Evolutionary conservation across 2,888 invertebrate species (phyloP).

Genomic region (Zeuzera pyrina): DNA sequence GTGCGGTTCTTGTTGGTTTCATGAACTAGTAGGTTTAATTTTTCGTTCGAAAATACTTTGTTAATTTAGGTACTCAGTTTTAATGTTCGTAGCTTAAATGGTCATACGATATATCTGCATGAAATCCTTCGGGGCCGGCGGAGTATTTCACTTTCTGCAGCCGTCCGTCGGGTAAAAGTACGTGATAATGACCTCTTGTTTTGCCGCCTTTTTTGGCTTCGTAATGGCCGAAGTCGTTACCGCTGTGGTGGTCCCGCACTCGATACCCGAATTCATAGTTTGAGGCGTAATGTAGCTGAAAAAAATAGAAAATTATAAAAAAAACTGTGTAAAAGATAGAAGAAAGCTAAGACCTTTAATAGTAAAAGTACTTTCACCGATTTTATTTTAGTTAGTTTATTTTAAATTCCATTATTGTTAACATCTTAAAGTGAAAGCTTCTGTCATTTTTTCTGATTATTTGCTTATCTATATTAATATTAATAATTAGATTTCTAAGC

Average conservation of each 20-base stretch:
- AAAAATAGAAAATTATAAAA: slow-evolving; percentile 8
- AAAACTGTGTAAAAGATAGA: background rate
- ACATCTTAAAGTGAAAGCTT: too few relatives aligned
- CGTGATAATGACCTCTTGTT: slow-evolving; percentile 83
- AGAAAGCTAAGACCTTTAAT: too few relatives aligned
- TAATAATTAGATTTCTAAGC: too few relatives aligned
- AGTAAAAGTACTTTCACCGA: too few relatives aligned
- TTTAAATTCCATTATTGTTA: too few relatives aligned
- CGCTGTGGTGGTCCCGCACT: slow-evolving; percentile 79
- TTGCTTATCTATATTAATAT: too few relatives aligned
- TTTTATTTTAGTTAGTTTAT: too few relatives aligned
- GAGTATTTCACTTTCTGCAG: slow-evolving; percentile 84
- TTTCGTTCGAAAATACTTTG: too few relatives aligned
- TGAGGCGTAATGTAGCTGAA: slow-evolving; percentile 74
- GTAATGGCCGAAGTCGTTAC: slow-evolving; percentile 84
- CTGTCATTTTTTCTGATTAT: too few relatives aligned
- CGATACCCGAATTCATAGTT: slow-evolving; percentile 80
- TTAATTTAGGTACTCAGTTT: too few relatives aligned
- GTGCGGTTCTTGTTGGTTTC: too few relatives aligned
- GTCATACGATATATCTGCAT: slow-evolving; percentile 82
- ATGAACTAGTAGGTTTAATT: too few relatives aligned
- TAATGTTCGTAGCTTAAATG: slow-evolving; percentile 19
- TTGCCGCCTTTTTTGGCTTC: slow-evolving; percentile 79
- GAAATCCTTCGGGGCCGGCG: slow-evolving; percentile 83
- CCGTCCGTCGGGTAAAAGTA: slow-evolving; percentile 84